Conservation (phyloP, 2,797 vertebrate genomes). For the Novumbra hubbsi region DNA sequence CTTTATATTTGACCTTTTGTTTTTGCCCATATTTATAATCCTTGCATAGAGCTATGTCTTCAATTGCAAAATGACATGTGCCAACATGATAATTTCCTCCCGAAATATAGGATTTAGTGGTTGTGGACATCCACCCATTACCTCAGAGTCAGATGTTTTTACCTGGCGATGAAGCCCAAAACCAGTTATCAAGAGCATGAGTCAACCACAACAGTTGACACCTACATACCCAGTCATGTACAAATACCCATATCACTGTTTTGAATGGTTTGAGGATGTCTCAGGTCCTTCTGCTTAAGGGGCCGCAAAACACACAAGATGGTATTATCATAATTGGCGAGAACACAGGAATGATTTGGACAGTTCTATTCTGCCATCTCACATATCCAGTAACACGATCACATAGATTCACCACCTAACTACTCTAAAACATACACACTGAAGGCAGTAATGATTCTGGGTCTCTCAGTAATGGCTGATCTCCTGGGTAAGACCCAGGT, state of each 20-base stretch:
- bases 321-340: too few relatives aligned
- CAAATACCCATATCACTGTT: slow-evolving; percentile 17
- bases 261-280: slow-evolving; percentile 18
- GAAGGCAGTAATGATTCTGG: too few relatives aligned
- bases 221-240: slow-evolving; percentile 8
- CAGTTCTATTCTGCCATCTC: too few relatives aligned
- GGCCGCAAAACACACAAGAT: not conserved
- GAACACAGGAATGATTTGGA: too few relatives aligned
- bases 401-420: too few relatives aligned
- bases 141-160: slow-evolving; percentile 57
- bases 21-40: slow-evolving; percentile 20
- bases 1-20: not conserved
- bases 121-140: slow-evolving; percentile 58
- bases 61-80: slow-evolving; percentile 31
- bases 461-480: too few relatives aligned
- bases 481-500: too few relatives aligned
- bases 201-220: slow-evolving; percentile 26
- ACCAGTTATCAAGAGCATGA: slow-evolving; percentile 32
- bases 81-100: slow-evolving; percentile 47
- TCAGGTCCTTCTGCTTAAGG: not conserved
- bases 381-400: too few relatives aligned
- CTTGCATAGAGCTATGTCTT: slow-evolving; percentile 24
- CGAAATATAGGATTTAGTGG: slow-evolving; percentile 36
- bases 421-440: too few relatives aligned
- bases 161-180: slow-evolving; percentile 41